These are phyloP conservation scores for Orientallactaga bullata DNA, from an alignment of 2,113 vertebrate species.

Conservation along the genomic window DNA sequence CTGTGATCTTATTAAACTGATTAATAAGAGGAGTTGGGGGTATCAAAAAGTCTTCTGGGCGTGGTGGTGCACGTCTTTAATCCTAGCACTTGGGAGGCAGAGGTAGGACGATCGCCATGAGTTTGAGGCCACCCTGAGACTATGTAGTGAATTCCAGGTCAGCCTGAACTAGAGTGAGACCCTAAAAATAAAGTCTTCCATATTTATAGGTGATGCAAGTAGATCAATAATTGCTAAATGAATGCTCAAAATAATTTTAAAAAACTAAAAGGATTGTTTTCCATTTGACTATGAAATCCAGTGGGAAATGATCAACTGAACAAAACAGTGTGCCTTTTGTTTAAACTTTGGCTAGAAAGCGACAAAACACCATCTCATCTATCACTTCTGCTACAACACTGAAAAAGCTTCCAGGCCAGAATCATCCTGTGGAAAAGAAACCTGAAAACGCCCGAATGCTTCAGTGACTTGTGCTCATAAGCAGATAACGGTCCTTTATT, in stretches of 20 bases:
- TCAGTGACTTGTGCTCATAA: neutral
- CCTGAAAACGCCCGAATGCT: neutral
- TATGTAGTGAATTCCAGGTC: too few relatives aligned
- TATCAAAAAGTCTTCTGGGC: neutral
- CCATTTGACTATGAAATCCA: neutral
- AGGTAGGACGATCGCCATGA: too few relatives aligned
- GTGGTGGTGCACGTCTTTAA: too few relatives aligned
- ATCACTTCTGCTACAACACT: neutral
- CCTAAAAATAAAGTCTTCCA: accelerated
- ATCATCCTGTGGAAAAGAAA: neutral
- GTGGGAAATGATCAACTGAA: neutral
- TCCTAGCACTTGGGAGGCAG: too few relatives aligned
- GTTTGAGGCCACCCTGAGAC: too few relatives aligned
- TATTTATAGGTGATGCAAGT: neutral
- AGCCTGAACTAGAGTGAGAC: too few relatives aligned
- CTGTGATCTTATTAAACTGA: neutral
- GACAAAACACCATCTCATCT: neutral
- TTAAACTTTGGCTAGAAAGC: neutral
- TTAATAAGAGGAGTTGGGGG: neutral
- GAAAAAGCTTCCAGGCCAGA: neutral
- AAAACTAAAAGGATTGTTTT: neutral
- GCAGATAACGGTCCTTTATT: neutral
- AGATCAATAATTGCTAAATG: neutral
- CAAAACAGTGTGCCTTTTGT: neutral
- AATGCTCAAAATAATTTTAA: neutral